Evolutionary conservation across 2,113 vertebrate genomes (phyloP).

Genomic region (Neotoma lepida): DNA sequence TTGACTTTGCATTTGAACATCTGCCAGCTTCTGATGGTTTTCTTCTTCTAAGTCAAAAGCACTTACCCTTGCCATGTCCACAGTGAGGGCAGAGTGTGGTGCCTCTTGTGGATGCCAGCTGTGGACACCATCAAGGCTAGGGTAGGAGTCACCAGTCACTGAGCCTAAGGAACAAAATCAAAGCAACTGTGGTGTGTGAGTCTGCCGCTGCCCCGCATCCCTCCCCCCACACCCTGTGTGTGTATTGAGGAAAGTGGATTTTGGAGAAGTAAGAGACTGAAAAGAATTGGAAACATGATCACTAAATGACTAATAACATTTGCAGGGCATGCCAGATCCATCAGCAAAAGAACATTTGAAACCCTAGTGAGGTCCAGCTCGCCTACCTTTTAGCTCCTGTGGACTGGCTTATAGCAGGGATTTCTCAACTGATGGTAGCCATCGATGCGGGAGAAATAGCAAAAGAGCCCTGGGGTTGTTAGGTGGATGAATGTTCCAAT

Average conservation of each 20-base stretch:
- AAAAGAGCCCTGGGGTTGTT: background rate
- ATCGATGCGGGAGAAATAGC: background rate
- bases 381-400: slow-evolving; percentile 12
- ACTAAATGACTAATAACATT: slow-evolving; percentile 61
- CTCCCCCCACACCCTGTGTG: background rate
- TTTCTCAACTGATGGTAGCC: slow-evolving; percentile 43
- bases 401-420: slow-evolving; percentile 31
- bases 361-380: slow-evolving; percentile 7
- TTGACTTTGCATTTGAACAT: slow-evolving; percentile 22
- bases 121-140: background rate
- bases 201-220: slow-evolving; percentile 39
- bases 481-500: background rate
- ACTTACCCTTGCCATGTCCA: background rate
- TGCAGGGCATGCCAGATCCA: slow-evolving; percentile 31
- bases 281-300: slow-evolving; percentile 58
- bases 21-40: background rate
- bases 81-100: background rate
- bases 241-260: slow-evolving; percentile 1
- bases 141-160: background rate
- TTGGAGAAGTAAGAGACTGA: slow-evolving; percentile 42
- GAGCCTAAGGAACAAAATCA: slow-evolving; percentile 66
- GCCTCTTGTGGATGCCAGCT: slow-evolving; percentile 25
- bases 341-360: slow-evolving; percentile 52
- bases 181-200: slow-evolving; percentile 48
- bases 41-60: background rate